phyloP scores from a whole-genome alignment of 2,797 vertebrate genomes.

The Limosa lapponica region DNA sequence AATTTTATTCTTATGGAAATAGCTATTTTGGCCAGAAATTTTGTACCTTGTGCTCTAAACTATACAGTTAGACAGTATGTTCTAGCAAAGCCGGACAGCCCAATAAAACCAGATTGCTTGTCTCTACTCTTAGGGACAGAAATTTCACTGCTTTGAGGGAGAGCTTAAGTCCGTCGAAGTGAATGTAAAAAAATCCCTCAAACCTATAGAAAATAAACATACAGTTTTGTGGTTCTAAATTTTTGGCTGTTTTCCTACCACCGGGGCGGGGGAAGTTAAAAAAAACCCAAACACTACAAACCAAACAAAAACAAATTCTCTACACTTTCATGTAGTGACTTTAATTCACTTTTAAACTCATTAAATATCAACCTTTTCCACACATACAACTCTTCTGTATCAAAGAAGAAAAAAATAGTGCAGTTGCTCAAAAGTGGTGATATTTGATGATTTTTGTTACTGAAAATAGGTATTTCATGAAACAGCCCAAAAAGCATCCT shows the following conservation, averaged over 20 bases:
- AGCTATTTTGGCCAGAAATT: background rate
- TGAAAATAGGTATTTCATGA: background rate
- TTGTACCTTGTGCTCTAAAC: background rate
- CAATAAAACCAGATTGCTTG: background rate
- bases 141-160: background rate
- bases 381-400: background rate
- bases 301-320: background rate
- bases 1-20: background rate
- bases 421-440: background rate
- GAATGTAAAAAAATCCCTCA: background rate
- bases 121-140: background rate
- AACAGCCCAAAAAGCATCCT: background rate
- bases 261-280: rapidly evolving
- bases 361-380: background rate
- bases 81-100: background rate
- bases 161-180: background rate
- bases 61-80: background rate
- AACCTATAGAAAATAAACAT: background rate
- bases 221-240: background rate
- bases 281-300: background rate
- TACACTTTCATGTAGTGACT: background rate
- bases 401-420: background rate
- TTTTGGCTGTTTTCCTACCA: background rate
- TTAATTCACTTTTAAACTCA: background rate
- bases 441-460: background rate